Conservation (phyloP, 1,140 invertebrate species). For the Matsumurasca onukii region DNA sequence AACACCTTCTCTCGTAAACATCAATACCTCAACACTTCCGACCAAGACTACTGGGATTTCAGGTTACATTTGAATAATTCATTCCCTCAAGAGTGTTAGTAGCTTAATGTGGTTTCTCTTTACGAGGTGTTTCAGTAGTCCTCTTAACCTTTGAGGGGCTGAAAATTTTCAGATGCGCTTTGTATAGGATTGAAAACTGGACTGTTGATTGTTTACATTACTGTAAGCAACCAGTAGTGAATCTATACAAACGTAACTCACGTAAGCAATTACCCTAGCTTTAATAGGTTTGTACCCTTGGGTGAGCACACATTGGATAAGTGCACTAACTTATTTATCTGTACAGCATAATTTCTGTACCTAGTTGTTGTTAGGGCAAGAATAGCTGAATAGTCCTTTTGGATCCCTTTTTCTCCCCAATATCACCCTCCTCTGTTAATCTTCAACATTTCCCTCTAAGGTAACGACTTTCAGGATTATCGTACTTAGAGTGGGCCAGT, state of each 20-base stretch:
- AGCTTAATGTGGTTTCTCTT: neutral
- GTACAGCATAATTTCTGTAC: too few relatives aligned
- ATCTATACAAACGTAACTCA: neutral
- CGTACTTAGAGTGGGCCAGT: too few relatives aligned
- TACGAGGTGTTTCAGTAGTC: neutral
- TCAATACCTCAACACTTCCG: conserved; percentile 43
- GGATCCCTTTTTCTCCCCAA: too few relatives aligned
- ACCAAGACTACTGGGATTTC: conserved; percentile 54
- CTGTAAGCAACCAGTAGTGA: neutral
- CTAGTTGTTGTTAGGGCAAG: too few relatives aligned
- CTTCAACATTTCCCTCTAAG: too few relatives aligned
- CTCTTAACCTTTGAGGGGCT: neutral
- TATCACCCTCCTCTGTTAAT: too few relatives aligned
- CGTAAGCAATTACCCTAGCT: too few relatives aligned
- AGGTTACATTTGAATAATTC: conserved; percentile 44
- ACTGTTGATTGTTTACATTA: neutral
- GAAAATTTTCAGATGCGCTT: neutral
- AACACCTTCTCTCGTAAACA: conserved; percentile 59
- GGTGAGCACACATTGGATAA: too few relatives aligned
- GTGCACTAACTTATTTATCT: too few relatives aligned
- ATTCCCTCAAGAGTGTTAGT: neutral
- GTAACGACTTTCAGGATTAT: too few relatives aligned
- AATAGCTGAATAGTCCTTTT: too few relatives aligned
- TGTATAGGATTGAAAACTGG: neutral
- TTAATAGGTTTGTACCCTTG: too few relatives aligned